Evolutionary conservation across 2,797 vertebrate species (phyloP).

Genomic region (Chaenodraco wilsoni): DNA sequence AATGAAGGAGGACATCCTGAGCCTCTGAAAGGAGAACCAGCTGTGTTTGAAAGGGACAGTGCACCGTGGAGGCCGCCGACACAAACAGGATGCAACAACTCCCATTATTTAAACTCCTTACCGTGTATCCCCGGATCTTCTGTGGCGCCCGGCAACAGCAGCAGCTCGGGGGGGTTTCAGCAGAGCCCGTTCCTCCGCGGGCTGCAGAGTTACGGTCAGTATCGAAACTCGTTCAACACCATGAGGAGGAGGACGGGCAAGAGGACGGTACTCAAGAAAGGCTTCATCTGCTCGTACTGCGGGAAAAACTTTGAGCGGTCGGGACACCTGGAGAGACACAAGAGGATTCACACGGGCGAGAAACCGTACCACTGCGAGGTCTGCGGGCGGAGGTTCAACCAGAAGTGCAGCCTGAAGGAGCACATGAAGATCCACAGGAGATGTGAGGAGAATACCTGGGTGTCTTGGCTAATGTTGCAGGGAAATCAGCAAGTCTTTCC

Average conservation of each 20-base stretch:
- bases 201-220: slow-evolving; percentile 41
- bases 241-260: slow-evolving; percentile 63
- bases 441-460: slow-evolving; percentile 47
- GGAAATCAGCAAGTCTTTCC: background rate
- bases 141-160: slow-evolving; percentile 24
- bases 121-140: slow-evolving; percentile 33
- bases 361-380: slow-evolving; percentile 77
- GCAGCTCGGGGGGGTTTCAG: slow-evolving; percentile 32
- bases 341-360: slow-evolving; percentile 78
- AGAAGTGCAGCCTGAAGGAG: slow-evolving; percentile 81
- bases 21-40: slow-evolving; percentile 3
- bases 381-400: slow-evolving; percentile 78
- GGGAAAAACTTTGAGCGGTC: slow-evolving; percentile 74
- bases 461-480: background rate
- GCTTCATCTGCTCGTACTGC: slow-evolving; percentile 74
- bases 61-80: slow-evolving; percentile 38
- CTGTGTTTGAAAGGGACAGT: slow-evolving; percentile 11
- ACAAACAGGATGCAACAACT: slow-evolving; percentile 11
- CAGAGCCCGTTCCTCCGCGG: slow-evolving; percentile 52
- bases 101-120: slow-evolving; percentile 36
- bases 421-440: slow-evolving; percentile 78
- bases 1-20: slow-evolving; percentile 11
- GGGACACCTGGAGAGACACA: slow-evolving; percentile 77
- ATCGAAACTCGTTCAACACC: slow-evolving; percentile 50
- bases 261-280: slow-evolving; percentile 71